These are phyloP conservation scores for Phyllopteryx taeniolatus DNA, from an alignment of 2,113 vertebrate species.

Conservation along the genomic window DNA sequence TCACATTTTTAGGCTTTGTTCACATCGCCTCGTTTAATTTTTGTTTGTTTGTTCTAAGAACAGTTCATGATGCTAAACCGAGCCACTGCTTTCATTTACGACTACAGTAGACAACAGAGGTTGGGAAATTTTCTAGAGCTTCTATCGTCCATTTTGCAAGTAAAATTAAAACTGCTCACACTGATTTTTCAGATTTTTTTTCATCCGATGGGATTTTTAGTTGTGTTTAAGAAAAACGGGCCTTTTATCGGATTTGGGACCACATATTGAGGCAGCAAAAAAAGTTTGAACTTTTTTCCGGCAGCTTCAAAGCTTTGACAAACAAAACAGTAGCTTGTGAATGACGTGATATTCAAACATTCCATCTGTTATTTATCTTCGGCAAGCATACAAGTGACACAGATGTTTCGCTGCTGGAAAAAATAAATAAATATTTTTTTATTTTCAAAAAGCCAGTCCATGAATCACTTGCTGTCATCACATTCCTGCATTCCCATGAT, in stretches of 20 bases:
- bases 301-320: background rate
- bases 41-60: background rate
- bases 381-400: background rate
- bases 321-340: background rate
- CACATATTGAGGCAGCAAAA: no score
- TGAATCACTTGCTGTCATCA: background rate
- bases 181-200: no score
- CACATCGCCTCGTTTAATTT: background rate
- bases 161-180: no score
- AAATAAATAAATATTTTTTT: background rate
- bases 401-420: background rate
- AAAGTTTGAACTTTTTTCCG: background rate
- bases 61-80: no score
- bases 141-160: no score
- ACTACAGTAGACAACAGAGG: no score
- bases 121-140: no score
- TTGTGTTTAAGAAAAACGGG: no score
- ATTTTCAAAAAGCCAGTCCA: background rate
- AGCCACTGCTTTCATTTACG: no score
- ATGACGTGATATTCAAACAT: background rate
- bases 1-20: background rate
- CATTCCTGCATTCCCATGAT: constrained; percentile 5
- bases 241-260: no score
- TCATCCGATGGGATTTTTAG: no score
- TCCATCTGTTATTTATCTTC: background rate